Conservation (phyloP, 2,888 invertebrate species). For the Plutella xylostella region DNA sequence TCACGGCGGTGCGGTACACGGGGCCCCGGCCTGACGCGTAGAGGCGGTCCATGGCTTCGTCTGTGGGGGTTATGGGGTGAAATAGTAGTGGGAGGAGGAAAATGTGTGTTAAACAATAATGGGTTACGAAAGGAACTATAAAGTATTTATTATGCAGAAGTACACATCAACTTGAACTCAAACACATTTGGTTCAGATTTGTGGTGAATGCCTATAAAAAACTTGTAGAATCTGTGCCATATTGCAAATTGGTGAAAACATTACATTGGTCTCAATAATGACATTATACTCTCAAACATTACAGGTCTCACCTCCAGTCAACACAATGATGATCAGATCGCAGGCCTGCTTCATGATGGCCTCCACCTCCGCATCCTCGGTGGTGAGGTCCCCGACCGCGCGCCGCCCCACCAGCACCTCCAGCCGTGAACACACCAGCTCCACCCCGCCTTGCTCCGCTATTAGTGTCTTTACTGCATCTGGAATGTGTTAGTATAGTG, state of each 20-base stretch:
- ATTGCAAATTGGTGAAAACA: too few species aligned
- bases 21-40: conserved; percentile 81
- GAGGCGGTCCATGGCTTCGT: conserved; percentile 88
- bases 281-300: neutral
- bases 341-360: conserved; percentile 85
- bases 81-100: too few species aligned
- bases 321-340: conserved; percentile 84
- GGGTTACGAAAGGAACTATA: too few species aligned
- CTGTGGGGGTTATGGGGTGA: too few species aligned
- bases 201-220: too few species aligned
- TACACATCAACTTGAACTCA: too few species aligned
- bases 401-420: conserved; percentile 58
- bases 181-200: too few species aligned
- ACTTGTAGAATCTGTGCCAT: too few species aligned
- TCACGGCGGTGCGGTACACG: conserved; percentile 77
- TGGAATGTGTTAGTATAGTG: conserved; percentile 46
- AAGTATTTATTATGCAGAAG: too few species aligned
- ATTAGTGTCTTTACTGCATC: conserved; percentile 83
- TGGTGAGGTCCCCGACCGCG: conserved; percentile 50
- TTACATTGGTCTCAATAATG: conserved; percentile 23
- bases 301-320: conserved; percentile 80
- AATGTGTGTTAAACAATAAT: too few species aligned
- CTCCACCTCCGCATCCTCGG: conserved; percentile 42
- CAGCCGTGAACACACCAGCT: conserved; percentile 79
- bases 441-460: conserved; percentile 81